Evolutionary conservation across 2,797 vertebrate species (phyloP), one percentile per base, ranked within the genome.

Genomic region (Enteromius trimaculatus): DNA sequence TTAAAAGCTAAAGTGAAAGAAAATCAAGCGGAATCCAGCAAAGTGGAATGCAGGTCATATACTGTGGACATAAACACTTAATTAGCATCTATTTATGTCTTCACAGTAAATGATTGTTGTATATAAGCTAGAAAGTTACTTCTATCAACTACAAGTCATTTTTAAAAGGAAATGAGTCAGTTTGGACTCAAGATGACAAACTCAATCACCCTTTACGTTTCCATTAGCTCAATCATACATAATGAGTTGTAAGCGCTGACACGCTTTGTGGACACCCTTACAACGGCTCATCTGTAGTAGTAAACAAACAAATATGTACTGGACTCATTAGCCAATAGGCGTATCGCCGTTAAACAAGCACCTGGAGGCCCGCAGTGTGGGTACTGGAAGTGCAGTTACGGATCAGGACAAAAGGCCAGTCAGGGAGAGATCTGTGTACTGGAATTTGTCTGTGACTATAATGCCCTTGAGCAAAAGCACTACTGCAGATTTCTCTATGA

Each of bases 51-150:
- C 19, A 51, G 62, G 89, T 91, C 91, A 92, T 19, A 65, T 80
- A 65, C 77, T 78, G 4, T 34, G 8, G 94, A 94, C 95, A 95
- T 92, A 95, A 94, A 94, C 94, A 92, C 91, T 89, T 92, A 93
- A 31, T 29, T 65, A 65, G 39, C 37, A 65, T 69, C 23, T 80
- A 60, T 80, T 80, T 80, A 77, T 71, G n/a, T 77, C 66, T 79
- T 68, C 19, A 66, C 31, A 53, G 47, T 47, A 51, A 71, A 29
- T 60, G 39, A 71, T n/a, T 80, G 23, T 80, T 80, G 79, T 71
- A 26, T 64, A 9, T 75, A 58, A 69, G 47, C 74, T 68, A 44
- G 21, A 82, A 34, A 37, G 49, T 60, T 51, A 44, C 34, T 65
- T 66, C 34, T 42, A 14, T 75, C 34, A 83, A 76, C 58, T 17